Conservation (phyloP, 2,888 invertebrate species). For the Aphidoletes aphidimyza region DNA sequence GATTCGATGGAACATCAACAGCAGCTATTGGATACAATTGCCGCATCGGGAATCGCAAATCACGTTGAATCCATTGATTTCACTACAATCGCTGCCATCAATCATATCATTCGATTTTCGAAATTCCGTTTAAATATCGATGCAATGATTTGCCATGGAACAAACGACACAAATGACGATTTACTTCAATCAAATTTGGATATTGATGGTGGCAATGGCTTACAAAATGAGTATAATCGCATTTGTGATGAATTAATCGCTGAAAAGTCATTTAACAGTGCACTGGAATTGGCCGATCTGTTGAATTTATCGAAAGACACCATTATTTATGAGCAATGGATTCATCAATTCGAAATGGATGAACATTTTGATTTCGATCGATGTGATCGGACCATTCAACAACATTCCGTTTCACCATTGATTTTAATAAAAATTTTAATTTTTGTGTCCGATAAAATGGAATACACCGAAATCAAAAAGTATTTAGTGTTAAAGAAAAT, state of each 20-base stretch:
- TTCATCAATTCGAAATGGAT: conserved; percentile 66
- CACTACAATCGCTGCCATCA: conserved; percentile 66
- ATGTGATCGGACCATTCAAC: conserved; percentile 73
- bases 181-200: no score
- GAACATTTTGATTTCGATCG: conserved; percentile 69
- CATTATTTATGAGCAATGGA: conserved; percentile 68
- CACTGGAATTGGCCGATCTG: conserved; percentile 68
- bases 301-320: conserved; percentile 66
- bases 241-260: conserved; percentile 67
- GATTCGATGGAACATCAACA: conserved; percentile 74
- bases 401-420: conserved; percentile 71
- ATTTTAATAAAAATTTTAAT: conserved; percentile 74
- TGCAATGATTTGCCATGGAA: background rate
- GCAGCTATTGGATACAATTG: conserved; percentile 72
- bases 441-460: conserved; percentile 69
- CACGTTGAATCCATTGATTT: conserved; percentile 68
- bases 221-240: conserved; percentile 66
- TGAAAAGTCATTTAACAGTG: conserved; percentile 67
- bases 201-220: no score
- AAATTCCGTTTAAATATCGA: conserved; percentile 69
- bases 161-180: background rate
- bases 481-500: conserved; percentile 67
- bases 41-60: conserved; percentile 70
- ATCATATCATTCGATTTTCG: conserved; percentile 71
- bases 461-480: conserved; percentile 63